Base-by-base conservation (phyloP, 1,140 invertebrate genomes). In the Drosophila mayri region DNA sequence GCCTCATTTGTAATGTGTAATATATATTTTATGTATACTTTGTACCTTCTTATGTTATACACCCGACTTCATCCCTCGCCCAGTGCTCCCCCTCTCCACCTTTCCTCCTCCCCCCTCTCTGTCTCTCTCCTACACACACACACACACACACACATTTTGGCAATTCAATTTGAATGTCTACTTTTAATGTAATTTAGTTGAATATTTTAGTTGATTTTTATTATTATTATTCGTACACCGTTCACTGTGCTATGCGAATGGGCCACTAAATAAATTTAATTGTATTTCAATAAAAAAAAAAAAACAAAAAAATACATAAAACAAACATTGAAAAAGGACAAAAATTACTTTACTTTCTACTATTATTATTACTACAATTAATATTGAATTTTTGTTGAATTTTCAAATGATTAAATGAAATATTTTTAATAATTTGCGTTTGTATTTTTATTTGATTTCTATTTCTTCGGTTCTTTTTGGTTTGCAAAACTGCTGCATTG, bases 131-230 rank as follows among this genome's bases (percentile, higher is more conserved):
- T 14, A 25, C 14, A 47, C 22, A 22, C 12, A 25, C n/a, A 43
- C 10, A 41, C n/a, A 43, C 4, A 43, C 2, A 44, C 60, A 90
- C 59, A 90, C 71, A 74, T 63, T 78, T 70, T 79, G 80, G 72
- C 77, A 83, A 71, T 82, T 72, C 68, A 74, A 77, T 64, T 91
- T 82, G 68, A 72, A 72, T 72, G 78, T 91, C 76, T 82, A 81
- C 78, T 79, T 88, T 81, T 91, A 91, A 91, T 84, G 82, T 91
- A 91, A 91, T 91, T 91, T 91, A 91, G 90, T 83, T 91, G 81
- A 91, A 91, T 91, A 91, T 91, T 91, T 91, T 91, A 91, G 90
- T 91, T 91, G 90, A 91, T 91, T 91, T 91, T 91, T 85, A 90
- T 78, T 88, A 88, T 82, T 82, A 84, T 90, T 85, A 86, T 90